Percentiles rank a stretch among this genome's conserved stretches.
Conservation (phyloP, 2,888 invertebrate genomes). For the Alviniconcha strummeri region DNA sequence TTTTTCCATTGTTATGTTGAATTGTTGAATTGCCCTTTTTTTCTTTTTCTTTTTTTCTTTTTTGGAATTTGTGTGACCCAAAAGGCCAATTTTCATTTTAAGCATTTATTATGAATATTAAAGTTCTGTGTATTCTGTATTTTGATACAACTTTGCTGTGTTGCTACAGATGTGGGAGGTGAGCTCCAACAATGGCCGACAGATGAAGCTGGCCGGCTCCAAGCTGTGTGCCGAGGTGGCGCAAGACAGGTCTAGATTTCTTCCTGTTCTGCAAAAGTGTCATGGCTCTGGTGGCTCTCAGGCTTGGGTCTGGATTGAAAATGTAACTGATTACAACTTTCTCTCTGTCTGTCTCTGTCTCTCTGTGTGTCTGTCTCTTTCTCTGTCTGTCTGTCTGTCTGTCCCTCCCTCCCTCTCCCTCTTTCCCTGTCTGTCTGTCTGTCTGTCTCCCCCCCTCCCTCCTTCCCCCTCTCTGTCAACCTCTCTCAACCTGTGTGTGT, state of each 20-base stretch:
- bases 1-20: neutral
- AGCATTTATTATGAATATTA: neutral
- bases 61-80: too few relatives aligned
- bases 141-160: too few relatives aligned
- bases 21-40: too few relatives aligned
- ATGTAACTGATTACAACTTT: conserved; percentile 3
- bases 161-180: conserved; percentile 27
- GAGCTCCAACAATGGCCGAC: conserved; percentile 19
- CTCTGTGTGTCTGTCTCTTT: neutral
- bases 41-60: too few relatives aligned
- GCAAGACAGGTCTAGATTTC: neutral
- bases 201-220: conserved; percentile 18
- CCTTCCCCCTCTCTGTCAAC: neutral
- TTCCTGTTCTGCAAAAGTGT: neutral
- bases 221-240: conserved; percentile 19
- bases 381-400: neutral
- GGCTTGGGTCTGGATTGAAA: conserved; percentile 16
- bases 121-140: too few relatives aligned
- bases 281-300: conserved; percentile 26
- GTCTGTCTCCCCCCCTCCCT: neutral
- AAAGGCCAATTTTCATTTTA: neutral
- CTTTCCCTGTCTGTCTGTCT: neutral
- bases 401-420: neutral
- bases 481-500: neutral
- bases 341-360: neutral